These are phyloP conservation scores for Rhynchonycteris naso DNA, from an alignment of 2,797 vertebrate species.

Conservation along the genomic window DNA sequence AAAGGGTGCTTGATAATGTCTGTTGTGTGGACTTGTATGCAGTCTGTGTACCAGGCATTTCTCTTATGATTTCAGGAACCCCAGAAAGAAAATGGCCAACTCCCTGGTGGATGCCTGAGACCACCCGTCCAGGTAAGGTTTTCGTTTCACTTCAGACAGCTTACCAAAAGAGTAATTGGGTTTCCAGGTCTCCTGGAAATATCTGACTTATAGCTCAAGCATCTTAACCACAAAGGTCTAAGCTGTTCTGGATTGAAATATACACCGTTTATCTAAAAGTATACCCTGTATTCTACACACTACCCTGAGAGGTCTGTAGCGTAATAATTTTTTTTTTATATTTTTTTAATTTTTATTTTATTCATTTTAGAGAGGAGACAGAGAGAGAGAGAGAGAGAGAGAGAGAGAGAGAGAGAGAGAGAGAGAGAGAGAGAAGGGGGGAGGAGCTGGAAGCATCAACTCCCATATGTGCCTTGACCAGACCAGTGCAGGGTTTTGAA, in stretches of 20 bases:
- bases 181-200: neutral
- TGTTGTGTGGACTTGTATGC: neutral
- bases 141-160: neutral
- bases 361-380: no score
- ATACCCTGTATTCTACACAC: neutral
- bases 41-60: neutral
- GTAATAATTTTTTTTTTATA: no score
- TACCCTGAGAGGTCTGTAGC: no score
- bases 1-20: neutral
- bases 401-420: no score
- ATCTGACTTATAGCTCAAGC: neutral
- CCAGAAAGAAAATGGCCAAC: neutral
- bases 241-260: neutral
- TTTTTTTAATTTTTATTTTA: no score
- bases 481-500: no score
- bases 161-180: neutral
- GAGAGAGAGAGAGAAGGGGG: no score
- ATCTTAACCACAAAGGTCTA: neutral
- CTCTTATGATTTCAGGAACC: neutral
- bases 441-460: no score
- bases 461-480: no score
- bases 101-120: neutral
- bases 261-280: neutral
- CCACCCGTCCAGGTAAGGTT: neutral
- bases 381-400: no score